Conservation (phyloP, 2,888 invertebrate species). For the Cephus pulcher region DNA sequence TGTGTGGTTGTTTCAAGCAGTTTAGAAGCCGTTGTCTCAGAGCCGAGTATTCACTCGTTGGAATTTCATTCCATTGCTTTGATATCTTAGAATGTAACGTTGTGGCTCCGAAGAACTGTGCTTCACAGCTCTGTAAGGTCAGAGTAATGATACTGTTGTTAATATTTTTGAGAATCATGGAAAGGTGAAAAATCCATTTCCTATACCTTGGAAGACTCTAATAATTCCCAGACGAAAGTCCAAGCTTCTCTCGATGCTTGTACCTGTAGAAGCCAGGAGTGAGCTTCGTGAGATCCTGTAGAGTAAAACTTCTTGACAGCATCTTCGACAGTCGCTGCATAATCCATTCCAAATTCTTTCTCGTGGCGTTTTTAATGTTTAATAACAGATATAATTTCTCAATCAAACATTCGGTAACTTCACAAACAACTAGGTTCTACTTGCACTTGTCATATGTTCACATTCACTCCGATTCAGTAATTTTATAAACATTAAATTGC, state of each 20-base stretch:
- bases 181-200: neutral
- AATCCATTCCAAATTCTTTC: constrained; percentile 51
- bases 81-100: constrained; percentile 90
- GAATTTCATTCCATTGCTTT: constrained; percentile 89
- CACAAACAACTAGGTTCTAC: neutral
- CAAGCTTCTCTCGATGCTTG: constrained; percentile 91
- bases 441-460: neutral
- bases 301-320: constrained; percentile 69
- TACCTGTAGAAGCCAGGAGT: constrained; percentile 87
- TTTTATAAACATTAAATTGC: neutral
- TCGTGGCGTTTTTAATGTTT: neutral
- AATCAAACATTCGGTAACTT: neutral
- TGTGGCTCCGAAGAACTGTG: constrained; percentile 94
- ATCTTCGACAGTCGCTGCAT: constrained; percentile 63
- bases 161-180: constrained; percentile 14
- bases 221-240: constrained; percentile 92
- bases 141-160: constrained; percentile 4
- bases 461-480: neutral
- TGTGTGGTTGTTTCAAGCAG: constrained; percentile 80
- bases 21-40: constrained; percentile 83
- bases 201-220: constrained; percentile 82
- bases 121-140: constrained; percentile 79
- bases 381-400: neutral
- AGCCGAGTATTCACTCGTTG: constrained; percentile 80
- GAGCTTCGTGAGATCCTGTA: constrained; percentile 80